Conservation (phyloP, 2,797 vertebrate species). For the Rhinatrema bivittatum region DNA sequence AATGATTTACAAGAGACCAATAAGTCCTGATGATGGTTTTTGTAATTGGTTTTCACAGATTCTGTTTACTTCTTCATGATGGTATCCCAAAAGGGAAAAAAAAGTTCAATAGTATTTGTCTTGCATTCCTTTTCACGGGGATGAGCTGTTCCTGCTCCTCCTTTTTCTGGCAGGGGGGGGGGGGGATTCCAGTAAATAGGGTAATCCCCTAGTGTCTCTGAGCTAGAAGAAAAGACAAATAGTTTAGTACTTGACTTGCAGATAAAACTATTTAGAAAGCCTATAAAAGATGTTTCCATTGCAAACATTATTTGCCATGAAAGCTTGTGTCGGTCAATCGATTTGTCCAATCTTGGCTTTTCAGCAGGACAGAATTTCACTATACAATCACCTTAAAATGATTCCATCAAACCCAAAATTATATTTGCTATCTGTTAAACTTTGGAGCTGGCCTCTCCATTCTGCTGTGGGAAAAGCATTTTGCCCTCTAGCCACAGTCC, state of each 20-base stretch:
- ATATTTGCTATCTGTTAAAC: too few relatives aligned
- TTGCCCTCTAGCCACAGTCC: too few relatives aligned
- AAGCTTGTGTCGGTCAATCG: too few relatives aligned
- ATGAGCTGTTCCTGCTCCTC: slow-evolving; percentile 45
- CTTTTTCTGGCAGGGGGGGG: slow-evolving; percentile 54
- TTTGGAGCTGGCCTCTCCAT: too few relatives aligned
- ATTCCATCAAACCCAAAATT: too few relatives aligned
- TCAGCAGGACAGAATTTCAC: too few relatives aligned
- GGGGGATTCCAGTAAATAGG: slow-evolving; percentile 60
- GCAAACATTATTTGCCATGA: too few relatives aligned
- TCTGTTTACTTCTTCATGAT: slow-evolving; percentile 44
- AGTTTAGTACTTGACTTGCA: too few relatives aligned
- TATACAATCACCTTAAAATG: too few relatives aligned
- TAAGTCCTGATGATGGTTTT: slow-evolving; percentile 36
- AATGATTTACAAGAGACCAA: slow-evolving; percentile 53
- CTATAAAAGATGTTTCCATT: slow-evolving; percentile 35
- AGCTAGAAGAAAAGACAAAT: slow-evolving; percentile 65
- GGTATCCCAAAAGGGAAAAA: slow-evolving; percentile 44
- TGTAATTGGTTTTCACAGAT: slow-evolving; percentile 17
- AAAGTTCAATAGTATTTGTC: slow-evolving; percentile 39
- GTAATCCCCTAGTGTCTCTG: slow-evolving; percentile 78
- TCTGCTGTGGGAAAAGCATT: too few relatives aligned
- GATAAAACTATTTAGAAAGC: too few relatives aligned
- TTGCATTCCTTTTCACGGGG: slow-evolving; percentile 46
- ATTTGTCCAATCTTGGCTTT: too few relatives aligned